Base-by-base conservation (phyloP, 2,113 vertebrate genomes). In the Phycodurus eques region DNA sequence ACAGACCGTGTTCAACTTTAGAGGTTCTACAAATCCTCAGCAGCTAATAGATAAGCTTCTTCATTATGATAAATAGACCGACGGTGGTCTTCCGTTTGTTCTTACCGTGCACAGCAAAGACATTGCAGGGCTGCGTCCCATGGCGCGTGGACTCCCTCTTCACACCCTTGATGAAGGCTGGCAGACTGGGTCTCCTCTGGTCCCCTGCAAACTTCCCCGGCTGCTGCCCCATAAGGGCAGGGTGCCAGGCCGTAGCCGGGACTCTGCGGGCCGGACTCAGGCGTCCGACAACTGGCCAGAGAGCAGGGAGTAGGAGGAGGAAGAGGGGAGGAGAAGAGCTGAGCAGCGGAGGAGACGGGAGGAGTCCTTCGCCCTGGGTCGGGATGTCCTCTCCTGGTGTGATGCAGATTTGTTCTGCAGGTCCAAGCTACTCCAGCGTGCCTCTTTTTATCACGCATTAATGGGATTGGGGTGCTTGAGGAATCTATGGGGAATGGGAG, bases 171-270 rank as follows among this genome's bases (percentile, higher is more conserved):
- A 99, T 99, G 76, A 99, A 99, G 90, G 95, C 95, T 33, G 96
- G 95, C 91, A 99, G 90, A 93, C 96, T 99, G n/a, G 97, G 96
- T 93, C 97, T 96, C 90, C 96, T 93, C 87, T 97, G 96, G 92
- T 98, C 98, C 92, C 97, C 97, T 89, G 93, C 94, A 89, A 95
- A 94, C 94, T 98, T 99, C 92, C 95, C 96, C 92, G 97, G 98
- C 96, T 99, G 98, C 92, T 98, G 98, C 94, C 98, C 98, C 98
- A 99, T 99, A 97, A 95, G 96, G 93, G 85, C 94, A 90, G 72
- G 86, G 77, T 87, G 86, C 92, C 90, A 91, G 92, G 93, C 92
- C 91, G 77, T 80, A 89, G 90, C 91, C 87, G 84, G 89, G 87
- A 84, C 80, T 76, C 80, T 85, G 89, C 84, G 83, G 86, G 80